phyloP scores from a whole-genome alignment of 1,140 invertebrate genomes.

The Lepidotrigona ventralis region DNA sequence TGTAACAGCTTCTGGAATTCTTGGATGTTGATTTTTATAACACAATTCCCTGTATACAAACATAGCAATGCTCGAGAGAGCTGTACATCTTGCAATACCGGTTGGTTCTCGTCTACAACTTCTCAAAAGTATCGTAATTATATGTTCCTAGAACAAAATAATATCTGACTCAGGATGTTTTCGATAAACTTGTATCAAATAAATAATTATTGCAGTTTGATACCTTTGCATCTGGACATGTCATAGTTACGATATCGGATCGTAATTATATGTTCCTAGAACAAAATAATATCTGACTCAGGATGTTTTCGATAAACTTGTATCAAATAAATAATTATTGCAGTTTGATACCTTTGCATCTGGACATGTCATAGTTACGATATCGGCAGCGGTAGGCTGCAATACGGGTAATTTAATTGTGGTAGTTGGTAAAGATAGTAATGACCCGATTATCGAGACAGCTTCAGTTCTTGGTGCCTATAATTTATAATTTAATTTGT shows the following conservation, averaged over 20 bases:
- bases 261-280: no score
- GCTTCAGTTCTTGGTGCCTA: conserved; percentile 94
- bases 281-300: no score
- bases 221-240: conserved; percentile 91
- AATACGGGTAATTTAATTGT: conserved; percentile 90
- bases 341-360: conserved; percentile 87
- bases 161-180: conserved; percentile 24
- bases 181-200: neutral
- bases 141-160: conserved; percentile 87
- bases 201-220: neutral
- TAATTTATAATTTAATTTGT: conserved; percentile 50
- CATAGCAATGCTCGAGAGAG: conserved; percentile 92
- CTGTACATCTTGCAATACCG: conserved; percentile 93
- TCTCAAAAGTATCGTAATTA: conserved; percentile 91
- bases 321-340: neutral
- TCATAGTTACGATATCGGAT: conserved; percentile 85
- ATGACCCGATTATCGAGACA: conserved; percentile 92
- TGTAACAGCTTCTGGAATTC: conserved; percentile 90
- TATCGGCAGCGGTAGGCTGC: conserved; percentile 86
- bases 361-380: conserved; percentile 86
- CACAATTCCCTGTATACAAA: conserved; percentile 90
- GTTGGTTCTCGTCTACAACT: conserved; percentile 93
- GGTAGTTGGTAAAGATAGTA: conserved; percentile 90
- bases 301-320: neutral
- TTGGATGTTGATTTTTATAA: conserved; percentile 84